Evolutionary conservation across 1,140 invertebrate genomes (phyloP), one percentile per base, ranked within the genome.

Genomic region (Venturia canescens): DNA sequence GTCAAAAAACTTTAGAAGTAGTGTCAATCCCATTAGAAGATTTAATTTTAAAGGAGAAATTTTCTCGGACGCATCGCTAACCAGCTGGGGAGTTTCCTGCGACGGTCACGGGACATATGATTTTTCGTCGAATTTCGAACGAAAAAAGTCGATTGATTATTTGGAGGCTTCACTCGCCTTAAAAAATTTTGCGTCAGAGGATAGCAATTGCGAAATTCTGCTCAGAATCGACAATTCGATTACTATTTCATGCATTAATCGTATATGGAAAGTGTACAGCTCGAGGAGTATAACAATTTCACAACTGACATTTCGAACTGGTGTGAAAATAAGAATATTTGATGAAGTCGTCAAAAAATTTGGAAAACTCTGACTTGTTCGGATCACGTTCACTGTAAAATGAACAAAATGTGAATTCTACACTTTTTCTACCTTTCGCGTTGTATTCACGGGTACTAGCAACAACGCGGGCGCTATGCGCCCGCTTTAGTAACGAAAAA

Each of bases 381-480:
- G 63, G 26, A 15, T 66, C 63, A 29, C 63, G 63, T 29, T 79
- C n/a, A 79, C 78, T 18, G 18, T 79, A 2, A 21, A 18, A 4
- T 79, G 78, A 38, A 50, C 50, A 18, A 71, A 27, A 4, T 29
- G n/a, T 7, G 18, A 50, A 15, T 85, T 86, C 81, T 85, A 85
- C 70, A 83, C 84, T 44, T 85, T 85, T n/a, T 70, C 84, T 83
- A 6, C 84, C 83, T 26, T 83, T 86, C 48, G 44, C 78, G 13
- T 18, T 86, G 0, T 82, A 84, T 70, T 79, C 81, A 75, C 69
- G 69, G 2, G 79, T 69, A 60, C n/a, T n/a, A n/a, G n/a, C n/a
- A n/a, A n/a, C n/a, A n/a, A n/a, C n/a, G n/a, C n/a, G n/a, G n/a
- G n/a, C n/a, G n/a, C n/a, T n/a, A n/a, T n/a, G n/a, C n/a, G n/a